Evolutionary conservation across 2,113 vertebrate genomes (phyloP).

Genomic region (Tachysurus vachellii): DNA sequence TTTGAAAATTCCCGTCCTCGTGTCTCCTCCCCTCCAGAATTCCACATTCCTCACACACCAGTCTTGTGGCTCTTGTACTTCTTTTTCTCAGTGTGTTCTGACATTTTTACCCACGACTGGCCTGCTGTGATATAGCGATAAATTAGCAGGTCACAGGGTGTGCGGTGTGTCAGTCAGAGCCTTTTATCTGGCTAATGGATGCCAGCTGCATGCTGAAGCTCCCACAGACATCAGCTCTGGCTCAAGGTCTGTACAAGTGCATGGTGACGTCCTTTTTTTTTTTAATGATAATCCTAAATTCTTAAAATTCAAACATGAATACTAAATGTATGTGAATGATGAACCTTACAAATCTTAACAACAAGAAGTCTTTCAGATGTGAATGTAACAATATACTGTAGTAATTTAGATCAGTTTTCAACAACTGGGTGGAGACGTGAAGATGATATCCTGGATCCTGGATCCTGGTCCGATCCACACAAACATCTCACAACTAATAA

Average conservation of each 20-base stretch:
- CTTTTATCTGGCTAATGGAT: constrained; percentile 66
- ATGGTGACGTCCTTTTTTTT: neutral
- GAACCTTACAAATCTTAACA: neutral
- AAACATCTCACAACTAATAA: neutral
- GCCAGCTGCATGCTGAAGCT: constrained; percentile 53
- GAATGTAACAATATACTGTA: neutral
- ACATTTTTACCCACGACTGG: constrained; percentile 44
- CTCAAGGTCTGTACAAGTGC: constrained; percentile 11
- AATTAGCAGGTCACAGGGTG: constrained; percentile 57
- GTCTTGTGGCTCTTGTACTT: neutral
- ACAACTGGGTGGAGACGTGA: neutral
- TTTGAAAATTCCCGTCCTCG: neutral
- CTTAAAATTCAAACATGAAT: neutral
- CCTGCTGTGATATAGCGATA: constrained; percentile 58
- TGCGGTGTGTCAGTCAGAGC: constrained; percentile 50
- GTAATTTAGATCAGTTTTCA: neutral
- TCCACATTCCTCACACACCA: constrained; percentile 36
- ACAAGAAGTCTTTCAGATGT: neutral
- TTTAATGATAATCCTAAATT: neutral
- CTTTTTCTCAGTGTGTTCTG: constrained; percentile 1
- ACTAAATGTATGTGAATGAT: neutral
- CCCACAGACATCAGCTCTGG: neutral
- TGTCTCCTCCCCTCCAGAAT: constrained; percentile 21
- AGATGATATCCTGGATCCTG: neutral
- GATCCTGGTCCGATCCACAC: neutral